These are phyloP conservation scores for Sphenodon punctatus DNA, from an alignment of 2,797 vertebrate genomes.

Conservation along the genomic window DNA sequence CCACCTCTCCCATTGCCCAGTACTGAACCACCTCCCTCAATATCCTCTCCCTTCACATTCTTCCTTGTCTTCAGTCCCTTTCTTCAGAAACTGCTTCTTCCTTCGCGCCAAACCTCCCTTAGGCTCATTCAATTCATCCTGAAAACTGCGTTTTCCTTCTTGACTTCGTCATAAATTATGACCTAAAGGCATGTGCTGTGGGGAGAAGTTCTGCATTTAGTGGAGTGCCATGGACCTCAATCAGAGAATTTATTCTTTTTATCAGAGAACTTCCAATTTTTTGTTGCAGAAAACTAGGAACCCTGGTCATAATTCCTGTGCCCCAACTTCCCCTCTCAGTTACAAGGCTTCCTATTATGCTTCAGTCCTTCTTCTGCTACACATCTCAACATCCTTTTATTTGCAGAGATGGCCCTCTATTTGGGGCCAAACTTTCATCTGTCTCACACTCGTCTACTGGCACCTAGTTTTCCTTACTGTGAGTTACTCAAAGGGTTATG, in stretches of 20 bases:
- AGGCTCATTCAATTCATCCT: too few species aligned
- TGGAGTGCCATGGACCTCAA: too few species aligned
- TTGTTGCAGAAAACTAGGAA: too few species aligned
- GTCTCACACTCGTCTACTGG: not conserved
- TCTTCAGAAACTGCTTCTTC: not conserved
- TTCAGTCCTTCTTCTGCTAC: too few species aligned
- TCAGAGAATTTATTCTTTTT: too few species aligned
- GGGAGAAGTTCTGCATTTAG: too few species aligned
- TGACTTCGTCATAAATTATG: not conserved
- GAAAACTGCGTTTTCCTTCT: not conserved
- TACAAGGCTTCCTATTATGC: not conserved
- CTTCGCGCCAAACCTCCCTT: not conserved
- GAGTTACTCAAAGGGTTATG: not conserved
- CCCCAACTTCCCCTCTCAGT: not conserved
- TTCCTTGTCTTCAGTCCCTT: not conserved
- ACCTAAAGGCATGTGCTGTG: too few species aligned
- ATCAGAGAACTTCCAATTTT: too few species aligned
- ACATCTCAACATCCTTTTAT: not conserved
- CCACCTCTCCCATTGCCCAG: not conserved
- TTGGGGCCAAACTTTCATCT: not conserved
- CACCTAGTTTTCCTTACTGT: not conserved
- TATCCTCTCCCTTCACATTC: not conserved
- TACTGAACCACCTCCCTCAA: not conserved
- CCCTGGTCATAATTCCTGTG: too few species aligned
- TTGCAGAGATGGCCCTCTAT: not conserved